Evolutionary conservation across 23 tunicate genomes (phyloP), one percentile per base, ranked within the genome.

Genomic region (Clavelina lepadiformis): DNA sequence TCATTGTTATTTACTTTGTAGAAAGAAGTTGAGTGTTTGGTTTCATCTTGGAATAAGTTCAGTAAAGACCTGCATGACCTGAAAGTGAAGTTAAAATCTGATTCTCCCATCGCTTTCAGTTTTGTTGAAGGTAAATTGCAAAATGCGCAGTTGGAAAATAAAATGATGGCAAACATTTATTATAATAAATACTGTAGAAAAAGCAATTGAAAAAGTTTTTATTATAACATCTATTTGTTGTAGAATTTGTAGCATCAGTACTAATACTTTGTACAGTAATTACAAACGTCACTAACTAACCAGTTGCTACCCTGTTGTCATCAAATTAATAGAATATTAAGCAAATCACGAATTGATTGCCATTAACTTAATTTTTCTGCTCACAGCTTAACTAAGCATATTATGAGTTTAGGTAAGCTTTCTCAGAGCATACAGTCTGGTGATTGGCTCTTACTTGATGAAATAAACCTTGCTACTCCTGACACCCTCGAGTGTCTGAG

Each of bases 61-160:
- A 19, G 22, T n/a, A 3, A 3, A 6, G 64, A 38, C 5, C 34
- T 91, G 45, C 53, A 73, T 27, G 77, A 83, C 5, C 55, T 83
- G 53, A 54, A 45, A 33, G 7, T 65, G 6, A 80, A 83, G 54
- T 33, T 93, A 28, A 83, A 84, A 74, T 58, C 79, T 2, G 77
- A 93, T 35, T 52, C 76, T 28, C 66, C 81, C 2, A 67, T 85
- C 54, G 93, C 98, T 28, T 93, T 93, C 35, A 55, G 84, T 33
- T 93, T 93, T 74, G 94, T 93, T 2, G 88, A 93, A 74, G 98
- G 98, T 67, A 35, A n/a, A n/a, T n/a, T n/a, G n/a, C n/a, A n/a
- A n/a, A n/a, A n/a, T n/a, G n/a, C n/a, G n/a, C n/a, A n/a, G n/a
- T n/a, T n/a, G n/a, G n/a, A n/a, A n/a, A n/a, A n/a, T n/a, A n/a